phyloP scores from a whole-genome alignment of 1,140 invertebrate genomes.

The Ceratitis capitata region DNA sequence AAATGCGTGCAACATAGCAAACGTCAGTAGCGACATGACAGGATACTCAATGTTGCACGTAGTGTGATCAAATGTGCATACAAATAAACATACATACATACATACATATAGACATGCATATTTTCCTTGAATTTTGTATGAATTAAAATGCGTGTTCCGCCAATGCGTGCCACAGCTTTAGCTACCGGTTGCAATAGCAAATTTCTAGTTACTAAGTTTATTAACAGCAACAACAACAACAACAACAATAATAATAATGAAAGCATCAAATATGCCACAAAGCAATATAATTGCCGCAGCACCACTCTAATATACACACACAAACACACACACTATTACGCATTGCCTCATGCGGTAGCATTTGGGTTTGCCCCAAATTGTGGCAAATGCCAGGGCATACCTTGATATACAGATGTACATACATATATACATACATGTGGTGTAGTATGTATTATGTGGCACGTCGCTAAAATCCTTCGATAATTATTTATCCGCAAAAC shows the following conservation, averaged over 20 bases:
- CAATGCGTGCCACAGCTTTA: background rate
- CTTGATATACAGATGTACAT: no score
- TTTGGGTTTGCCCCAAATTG: conserved; percentile 34
- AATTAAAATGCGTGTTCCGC: background rate
- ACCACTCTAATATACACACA: background rate
- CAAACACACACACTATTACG: no score
- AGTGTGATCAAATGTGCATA: background rate
- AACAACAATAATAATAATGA: no score
- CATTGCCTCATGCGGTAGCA: background rate
- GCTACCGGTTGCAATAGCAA: background rate
- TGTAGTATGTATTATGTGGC: background rate
- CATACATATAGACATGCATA: background rate
- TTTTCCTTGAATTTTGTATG: background rate
- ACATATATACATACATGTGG: no score
- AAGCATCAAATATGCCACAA: background rate
- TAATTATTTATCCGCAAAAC: conserved; percentile 38
- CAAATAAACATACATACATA: background rate
- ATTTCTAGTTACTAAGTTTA: background rate
- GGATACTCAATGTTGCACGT: conserved; percentile 33
- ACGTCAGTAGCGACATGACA: background rate
- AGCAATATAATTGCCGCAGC: background rate
- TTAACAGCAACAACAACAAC: conserved; percentile 4
- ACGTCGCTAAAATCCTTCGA: conserved; percentile 34
- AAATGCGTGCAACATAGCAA: background rate
- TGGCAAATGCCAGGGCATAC: background rate